A percentile compares a stretch with the other conserved stretches of the same genome.
phyloP scores from a whole-genome alignment of 2,888 invertebrate species.

The Drosophila helvetica region DNA sequence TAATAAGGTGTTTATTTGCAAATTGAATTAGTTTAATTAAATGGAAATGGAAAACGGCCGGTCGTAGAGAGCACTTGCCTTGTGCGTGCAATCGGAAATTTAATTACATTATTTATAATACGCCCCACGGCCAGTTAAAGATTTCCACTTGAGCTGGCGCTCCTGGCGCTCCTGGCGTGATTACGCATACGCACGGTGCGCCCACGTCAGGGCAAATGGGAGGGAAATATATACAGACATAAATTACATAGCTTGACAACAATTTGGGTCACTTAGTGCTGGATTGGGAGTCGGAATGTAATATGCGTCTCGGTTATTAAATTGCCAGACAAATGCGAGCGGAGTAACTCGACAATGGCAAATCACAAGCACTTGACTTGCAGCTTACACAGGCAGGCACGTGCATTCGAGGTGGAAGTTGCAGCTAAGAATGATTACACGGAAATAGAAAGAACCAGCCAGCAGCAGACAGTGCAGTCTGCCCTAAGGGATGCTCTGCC shows the following conservation, averaged over 20 bases:
- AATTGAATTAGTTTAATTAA: slow-evolving; percentile 71
- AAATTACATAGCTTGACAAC: slow-evolving; percentile 46
- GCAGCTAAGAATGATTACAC: slow-evolving; percentile 41
- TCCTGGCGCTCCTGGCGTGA: slow-evolving; percentile 30
- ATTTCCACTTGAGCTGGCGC: slow-evolving; percentile 27
- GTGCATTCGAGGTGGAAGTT: slow-evolving; percentile 5
- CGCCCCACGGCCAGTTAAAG: slow-evolving; percentile 43
- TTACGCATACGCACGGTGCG: slow-evolving; percentile 65
- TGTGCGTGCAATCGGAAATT: slow-evolving; percentile 56
- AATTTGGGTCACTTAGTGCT: slow-evolving; percentile 71
- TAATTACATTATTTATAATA: slow-evolving; percentile 71
- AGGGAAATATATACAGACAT: slow-evolving; percentile 9
- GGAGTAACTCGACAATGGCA: slow-evolving; percentile 47
- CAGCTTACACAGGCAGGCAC: slow-evolving; percentile 34
- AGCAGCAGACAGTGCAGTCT: slow-evolving; percentile 11
- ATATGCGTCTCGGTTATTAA: slow-evolving; percentile 57
- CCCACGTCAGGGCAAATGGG: neutral
- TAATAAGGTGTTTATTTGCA: slow-evolving; percentile 59
- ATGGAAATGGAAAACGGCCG: slow-evolving; percentile 53
- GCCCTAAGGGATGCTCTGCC: neutral
- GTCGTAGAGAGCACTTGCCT: slow-evolving; percentile 38
- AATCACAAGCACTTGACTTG: slow-evolving; percentile 51
- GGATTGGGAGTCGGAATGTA: slow-evolving; percentile 46
- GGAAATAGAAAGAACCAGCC: slow-evolving; percentile 24
- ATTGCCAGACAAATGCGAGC: slow-evolving; percentile 60